Evolutionary conservation across 37 sponge, comb jelly and placozoan genomes (phyloP), one percentile per base, ranked within the genome.

Genomic region (Hexactinellida sp.): DNA sequence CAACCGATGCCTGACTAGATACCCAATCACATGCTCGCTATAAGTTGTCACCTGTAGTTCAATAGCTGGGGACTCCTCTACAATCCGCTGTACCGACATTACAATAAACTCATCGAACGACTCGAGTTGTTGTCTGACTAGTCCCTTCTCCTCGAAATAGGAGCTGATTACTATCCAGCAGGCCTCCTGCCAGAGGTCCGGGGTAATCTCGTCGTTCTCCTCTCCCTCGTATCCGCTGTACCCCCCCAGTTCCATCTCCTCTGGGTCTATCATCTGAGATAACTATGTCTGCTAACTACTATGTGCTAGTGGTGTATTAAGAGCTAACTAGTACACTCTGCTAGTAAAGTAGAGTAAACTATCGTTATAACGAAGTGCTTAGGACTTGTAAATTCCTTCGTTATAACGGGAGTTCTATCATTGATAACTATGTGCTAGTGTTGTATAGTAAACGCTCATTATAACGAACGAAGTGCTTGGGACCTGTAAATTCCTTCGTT

Each of bases 31-130:
- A n/a, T n/a, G n/a, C n/a, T n/a, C n/a, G n/a, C n/a, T n/a, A n/a
- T n/a, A n/a, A n/a, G n/a, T n/a, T n/a, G n/a, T 41, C 54, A 95
- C 99, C 55, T 94, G 91, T 82, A 99, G 88, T 36, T 99, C 99
- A 54, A 99, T 91, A 30, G 94, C 88, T 13, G 99, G 93, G 9
- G 97, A 86, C 82, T 99, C 97, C 88, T 94, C 95, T 24, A 99
- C 99, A 36, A 99, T 99, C 36, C 93, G 55, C 89, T 99, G 99
- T 28, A 99, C 99, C 37, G 97, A 96, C 97, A 96, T 99, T 84
- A 96, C 95, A 47, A 99, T 99, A 86, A 99, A 99, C 89, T 99
- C 97, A 82, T 99, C 99, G 84, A 99, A 99, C 0, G 99, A 99
- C 90, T 99, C 99, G 88, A 99, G 86, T 89, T 99, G 99, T 86